Evolutionary conservation across 2,888 invertebrate genomes (phyloP).

Genomic region (Pinctada fucata): DNA sequence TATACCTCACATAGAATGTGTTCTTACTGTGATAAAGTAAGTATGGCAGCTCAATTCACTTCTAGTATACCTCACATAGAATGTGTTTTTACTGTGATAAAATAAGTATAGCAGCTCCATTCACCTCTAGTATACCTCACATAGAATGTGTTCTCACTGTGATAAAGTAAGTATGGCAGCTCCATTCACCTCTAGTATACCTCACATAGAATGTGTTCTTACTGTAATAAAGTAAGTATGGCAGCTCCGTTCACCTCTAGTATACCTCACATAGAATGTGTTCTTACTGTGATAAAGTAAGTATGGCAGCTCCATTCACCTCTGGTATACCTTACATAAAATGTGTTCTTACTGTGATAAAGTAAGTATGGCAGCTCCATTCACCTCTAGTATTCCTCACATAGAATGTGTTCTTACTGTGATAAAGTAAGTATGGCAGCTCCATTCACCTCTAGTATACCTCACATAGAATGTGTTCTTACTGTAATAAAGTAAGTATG

Average conservation of each 20-base stretch:
- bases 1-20: too few species aligned
- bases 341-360: neutral
- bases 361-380: too few species aligned
- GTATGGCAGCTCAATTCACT: neutral
- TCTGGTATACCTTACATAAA: neutral
- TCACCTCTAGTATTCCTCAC: too few species aligned
- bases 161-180: neutral
- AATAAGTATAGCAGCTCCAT: neutral
- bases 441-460: too few species aligned
- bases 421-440: too few species aligned
- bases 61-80: neutral
- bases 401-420: constrained; percentile 1
- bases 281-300: neutral
- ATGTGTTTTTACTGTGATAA: neutral
- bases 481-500: neutral
- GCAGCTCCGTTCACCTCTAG: too few species aligned
- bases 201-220: neutral
- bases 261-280: neutral
- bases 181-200: neutral
- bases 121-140: neutral
- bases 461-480: neutral
- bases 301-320: too few species aligned
- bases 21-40: neutral
- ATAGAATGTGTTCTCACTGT: neutral
- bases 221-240: neutral